These are phyloP conservation scores for Harpagus bidentatus DNA, from an alignment of 2,113 vertebrate genomes.

Conservation along the genomic window DNA sequence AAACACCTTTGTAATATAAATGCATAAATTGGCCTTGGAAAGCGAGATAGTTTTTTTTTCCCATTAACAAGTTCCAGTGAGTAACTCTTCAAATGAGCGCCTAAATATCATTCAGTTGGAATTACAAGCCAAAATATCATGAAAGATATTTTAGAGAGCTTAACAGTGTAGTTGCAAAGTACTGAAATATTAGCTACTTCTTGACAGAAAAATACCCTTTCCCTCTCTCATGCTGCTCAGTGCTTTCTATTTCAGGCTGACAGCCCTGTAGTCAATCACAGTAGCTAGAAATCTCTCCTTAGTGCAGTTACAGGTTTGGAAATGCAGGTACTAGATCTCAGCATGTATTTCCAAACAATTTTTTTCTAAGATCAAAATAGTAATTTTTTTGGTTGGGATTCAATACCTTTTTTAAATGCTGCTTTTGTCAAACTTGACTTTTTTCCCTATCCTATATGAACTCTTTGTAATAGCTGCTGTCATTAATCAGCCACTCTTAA, in stretches of 20 bases:
- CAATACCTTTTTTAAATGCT: neutral
- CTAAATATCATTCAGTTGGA: neutral
- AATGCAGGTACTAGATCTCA: neutral
- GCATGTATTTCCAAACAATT: neutral
- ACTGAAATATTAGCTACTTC: neutral
- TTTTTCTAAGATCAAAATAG: neutral
- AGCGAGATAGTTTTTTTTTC: neutral
- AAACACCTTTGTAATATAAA: neutral
- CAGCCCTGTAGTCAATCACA: neutral
- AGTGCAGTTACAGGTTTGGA: neutral
- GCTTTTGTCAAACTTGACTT: neutral
- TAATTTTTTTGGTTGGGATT: neutral
- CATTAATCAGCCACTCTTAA: neutral
- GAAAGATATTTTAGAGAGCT: neutral
- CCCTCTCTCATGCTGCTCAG: neutral
- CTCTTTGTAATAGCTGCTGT: neutral
- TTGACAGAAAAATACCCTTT: conserved; percentile 2
- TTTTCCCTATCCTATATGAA: neutral
- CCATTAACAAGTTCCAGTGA: neutral
- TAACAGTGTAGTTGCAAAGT: neutral
- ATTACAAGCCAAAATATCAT: neutral
- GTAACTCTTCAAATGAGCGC: neutral
- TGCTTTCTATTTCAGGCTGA: neutral
- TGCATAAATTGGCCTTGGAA: neutral
- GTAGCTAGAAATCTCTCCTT: neutral